Evolutionary conservation across 2,113 vertebrate species (phyloP).

Genomic region (Hippocampus zosterae): DNA sequence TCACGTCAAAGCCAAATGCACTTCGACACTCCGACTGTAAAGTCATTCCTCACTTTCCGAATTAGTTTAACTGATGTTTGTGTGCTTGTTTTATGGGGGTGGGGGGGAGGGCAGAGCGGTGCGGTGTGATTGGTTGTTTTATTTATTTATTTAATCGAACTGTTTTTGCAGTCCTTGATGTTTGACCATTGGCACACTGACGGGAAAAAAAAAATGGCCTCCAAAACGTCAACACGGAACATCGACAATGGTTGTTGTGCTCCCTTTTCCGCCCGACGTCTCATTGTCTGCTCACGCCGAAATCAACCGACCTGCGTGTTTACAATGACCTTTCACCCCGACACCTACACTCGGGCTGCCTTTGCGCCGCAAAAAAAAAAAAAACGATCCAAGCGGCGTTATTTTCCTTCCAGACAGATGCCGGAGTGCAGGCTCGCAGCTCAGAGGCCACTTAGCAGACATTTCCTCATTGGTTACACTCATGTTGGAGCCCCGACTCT

Average conservation of each 20-base stretch:
- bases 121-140: too few species aligned
- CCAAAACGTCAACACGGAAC: neutral
- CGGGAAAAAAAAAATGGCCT: too few species aligned
- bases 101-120: too few species aligned
- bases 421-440: constrained; percentile 42
- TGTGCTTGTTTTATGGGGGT: neutral
- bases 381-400: constrained; percentile 20
- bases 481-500: constrained; percentile 52
- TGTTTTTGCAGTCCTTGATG: neutral
- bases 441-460: constrained; percentile 47
- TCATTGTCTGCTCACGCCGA: neutral
- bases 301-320: constrained; percentile 17
- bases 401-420: constrained; percentile 54
- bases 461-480: constrained; percentile 62
- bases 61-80: neutral
- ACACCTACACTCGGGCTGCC: constrained; percentile 32
- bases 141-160: too few species aligned
- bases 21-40: neutral
- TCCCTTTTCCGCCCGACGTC: neutral
- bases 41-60: neutral
- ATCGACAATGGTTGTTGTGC: neutral
- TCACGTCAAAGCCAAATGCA: neutral
- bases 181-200: neutral
- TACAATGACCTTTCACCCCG: constrained; percentile 9
- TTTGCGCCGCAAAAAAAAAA: constrained; percentile 22